These are phyloP conservation scores for Alethe castanea DNA, from an alignment of 2,113 vertebrate species.

Conservation along the genomic window DNA sequence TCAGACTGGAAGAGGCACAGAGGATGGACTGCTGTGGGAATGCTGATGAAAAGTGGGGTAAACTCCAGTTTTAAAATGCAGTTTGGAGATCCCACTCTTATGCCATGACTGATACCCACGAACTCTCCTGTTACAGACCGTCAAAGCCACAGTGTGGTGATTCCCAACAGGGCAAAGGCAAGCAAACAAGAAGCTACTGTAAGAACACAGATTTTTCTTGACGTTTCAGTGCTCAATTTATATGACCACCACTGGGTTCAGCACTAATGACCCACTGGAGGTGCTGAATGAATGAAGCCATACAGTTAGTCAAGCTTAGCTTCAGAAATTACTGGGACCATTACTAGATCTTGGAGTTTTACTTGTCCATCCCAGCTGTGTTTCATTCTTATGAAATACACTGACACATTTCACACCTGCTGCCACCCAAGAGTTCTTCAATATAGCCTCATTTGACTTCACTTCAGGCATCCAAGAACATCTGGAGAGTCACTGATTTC, in stretches of 20 bases:
- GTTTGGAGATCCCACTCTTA: neutral
- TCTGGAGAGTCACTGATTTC: neutral
- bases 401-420: neutral
- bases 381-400: neutral
- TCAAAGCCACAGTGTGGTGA: neutral
- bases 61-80: neutral
- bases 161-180: neutral
- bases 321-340: neutral
- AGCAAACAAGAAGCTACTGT: neutral
- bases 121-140: neutral
- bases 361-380: neutral
- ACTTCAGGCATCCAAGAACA: neutral
- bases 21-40: neutral
- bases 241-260: neutral
- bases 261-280: neutral
- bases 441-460: neutral
- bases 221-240: neutral
- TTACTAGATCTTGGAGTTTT: neutral
- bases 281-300: neutral
- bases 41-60: neutral
- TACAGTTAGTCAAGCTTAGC: neutral
- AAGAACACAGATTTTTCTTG: neutral
- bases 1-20: neutral
- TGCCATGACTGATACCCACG: neutral
- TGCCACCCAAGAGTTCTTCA: neutral